phyloP scores from a whole-genome alignment of 2,888 invertebrate genomes.

The Mesochorus sp. region DNA sequence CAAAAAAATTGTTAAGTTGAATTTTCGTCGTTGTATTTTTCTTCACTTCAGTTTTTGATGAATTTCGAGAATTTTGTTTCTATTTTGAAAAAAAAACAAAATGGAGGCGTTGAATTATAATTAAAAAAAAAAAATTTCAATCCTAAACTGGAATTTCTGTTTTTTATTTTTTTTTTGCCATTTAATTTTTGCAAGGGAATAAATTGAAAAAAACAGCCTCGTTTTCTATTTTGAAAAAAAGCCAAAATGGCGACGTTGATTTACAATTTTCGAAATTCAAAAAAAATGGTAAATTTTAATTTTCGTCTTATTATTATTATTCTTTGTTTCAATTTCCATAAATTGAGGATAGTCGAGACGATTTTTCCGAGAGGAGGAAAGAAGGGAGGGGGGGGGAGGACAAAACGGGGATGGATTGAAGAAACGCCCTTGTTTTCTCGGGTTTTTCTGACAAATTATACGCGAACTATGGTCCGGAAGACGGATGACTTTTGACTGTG shows the following conservation, averaged over 20 bases:
- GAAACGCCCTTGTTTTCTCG: conserved; percentile 43
- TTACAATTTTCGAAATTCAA: no score
- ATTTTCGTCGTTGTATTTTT: no score
- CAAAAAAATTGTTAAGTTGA: no score
- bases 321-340: conserved; percentile 30
- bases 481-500: conserved; percentile 58
- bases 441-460: conserved; percentile 65
- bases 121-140: no score
- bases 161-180: not conserved
- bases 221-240: not conserved
- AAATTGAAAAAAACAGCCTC: not conserved
- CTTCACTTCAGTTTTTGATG: no score
- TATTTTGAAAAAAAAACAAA: no score
- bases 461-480: conserved; percentile 41
- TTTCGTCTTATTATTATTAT: conserved; percentile 4
- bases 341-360: not conserved
- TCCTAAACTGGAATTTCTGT: no score
- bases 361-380: not conserved
- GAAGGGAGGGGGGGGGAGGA: not conserved
- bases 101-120: no score
- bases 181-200: no score
- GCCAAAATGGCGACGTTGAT: no score
- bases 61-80: no score
- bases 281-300: no score
- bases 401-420: conserved; percentile 8